Evolutionary conservation across 1,140 invertebrate species (phyloP).

Genomic region (Zaprionus taronus): DNA sequence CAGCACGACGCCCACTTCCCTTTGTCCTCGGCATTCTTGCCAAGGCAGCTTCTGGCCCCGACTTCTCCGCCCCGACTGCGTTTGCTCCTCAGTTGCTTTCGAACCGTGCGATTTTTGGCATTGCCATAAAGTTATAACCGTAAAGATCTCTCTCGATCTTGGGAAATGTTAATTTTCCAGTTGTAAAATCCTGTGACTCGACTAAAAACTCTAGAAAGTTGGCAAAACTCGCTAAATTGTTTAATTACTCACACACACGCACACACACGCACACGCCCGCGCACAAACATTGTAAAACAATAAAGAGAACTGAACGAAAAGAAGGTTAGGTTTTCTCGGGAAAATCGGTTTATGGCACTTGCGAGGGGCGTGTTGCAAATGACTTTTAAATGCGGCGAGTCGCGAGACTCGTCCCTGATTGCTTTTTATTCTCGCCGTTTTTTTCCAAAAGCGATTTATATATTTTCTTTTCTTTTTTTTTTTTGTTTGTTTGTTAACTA

Average conservation of each 20-base stretch:
- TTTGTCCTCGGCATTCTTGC: constrained; percentile 20
- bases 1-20: constrained; percentile 65
- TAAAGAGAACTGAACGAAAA: constrained; percentile 49
- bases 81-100: neutral
- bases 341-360: constrained; percentile 70
- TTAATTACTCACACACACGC: constrained; percentile 60
- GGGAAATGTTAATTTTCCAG: constrained; percentile 65
- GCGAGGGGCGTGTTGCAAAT: constrained; percentile 75
- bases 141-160: constrained; percentile 34
- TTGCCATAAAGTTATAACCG: constrained; percentile 40
- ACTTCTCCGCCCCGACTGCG: neutral
- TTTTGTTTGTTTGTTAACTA: constrained; percentile 31
- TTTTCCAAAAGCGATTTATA: constrained; percentile 11
- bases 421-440: constrained; percentile 32
- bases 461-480: constrained; percentile 13
- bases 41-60: neutral
- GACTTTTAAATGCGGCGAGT: constrained; percentile 74
- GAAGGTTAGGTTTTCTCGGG: constrained; percentile 26
- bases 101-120: constrained; percentile 50
- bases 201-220: constrained; percentile 53
- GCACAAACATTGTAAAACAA: constrained; percentile 78
- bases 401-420: constrained; percentile 45
- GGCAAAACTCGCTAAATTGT: constrained; percentile 54
- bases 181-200: constrained; percentile 56
- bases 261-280: constrained; percentile 8